Evolutionary conservation across 2,888 invertebrate species (phyloP).

Genomic region (Scaptomyza flava): DNA sequence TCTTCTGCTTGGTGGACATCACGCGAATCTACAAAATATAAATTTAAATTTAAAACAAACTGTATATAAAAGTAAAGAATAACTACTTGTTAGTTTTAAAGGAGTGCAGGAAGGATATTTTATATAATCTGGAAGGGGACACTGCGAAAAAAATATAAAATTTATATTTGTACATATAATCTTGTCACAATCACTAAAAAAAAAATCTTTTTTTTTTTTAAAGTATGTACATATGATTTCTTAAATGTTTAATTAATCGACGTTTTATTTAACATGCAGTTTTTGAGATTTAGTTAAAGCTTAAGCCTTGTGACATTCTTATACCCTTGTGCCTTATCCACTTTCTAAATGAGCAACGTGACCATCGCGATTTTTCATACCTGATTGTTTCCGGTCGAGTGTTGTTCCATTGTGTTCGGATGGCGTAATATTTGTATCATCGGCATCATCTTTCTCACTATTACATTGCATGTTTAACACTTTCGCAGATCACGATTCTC

Average conservation of each 20-base stretch:
- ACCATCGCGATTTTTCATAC: conserved; percentile 38
- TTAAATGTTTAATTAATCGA: neutral
- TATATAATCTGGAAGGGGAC: neutral
- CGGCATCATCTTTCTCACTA: conserved; percentile 69
- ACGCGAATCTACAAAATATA: conserved; percentile 85
- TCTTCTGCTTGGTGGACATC: conserved; percentile 88
- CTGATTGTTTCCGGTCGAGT: conserved; percentile 63
- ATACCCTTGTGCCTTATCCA: neutral
- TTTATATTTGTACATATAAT: neutral
- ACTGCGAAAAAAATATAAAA: neutral
- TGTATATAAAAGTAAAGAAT: neutral
- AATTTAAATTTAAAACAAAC: neutral
- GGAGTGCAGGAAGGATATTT: neutral
- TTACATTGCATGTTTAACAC: conserved; percentile 67
- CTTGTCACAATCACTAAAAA: neutral
- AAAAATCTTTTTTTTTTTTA: neutral
- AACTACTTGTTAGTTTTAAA: neutral
- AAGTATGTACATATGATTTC: neutral
- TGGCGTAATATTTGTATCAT: conserved; percentile 70
- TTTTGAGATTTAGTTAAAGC: neutral
- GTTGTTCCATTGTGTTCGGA: conserved; percentile 69
- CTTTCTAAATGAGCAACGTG: neutral
- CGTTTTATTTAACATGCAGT: neutral
- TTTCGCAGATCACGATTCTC: conserved; percentile 56
- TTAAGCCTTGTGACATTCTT: neutral